Base-by-base conservation (phyloP, 2,888 invertebrate species). In the Stenichneumon culpator region DNA sequence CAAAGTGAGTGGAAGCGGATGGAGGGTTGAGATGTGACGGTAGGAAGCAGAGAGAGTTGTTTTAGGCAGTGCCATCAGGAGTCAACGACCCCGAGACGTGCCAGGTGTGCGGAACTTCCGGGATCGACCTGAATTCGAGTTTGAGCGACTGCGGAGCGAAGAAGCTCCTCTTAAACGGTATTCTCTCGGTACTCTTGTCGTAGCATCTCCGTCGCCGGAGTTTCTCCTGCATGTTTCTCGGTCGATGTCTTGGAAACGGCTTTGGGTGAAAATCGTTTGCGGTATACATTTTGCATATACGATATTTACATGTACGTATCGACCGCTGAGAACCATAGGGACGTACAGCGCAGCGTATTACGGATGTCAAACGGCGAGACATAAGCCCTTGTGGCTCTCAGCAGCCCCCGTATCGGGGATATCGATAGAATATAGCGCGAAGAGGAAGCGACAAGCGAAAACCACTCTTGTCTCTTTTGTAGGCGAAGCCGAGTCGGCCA, bases 41-140 rank as follows among this genome's bases (percentile, higher is more conserved):
- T 47, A n/a, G 36, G 47, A 44, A 60, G 50, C 25, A 28, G 69
- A 28, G 69, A 54, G 28, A 28, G 60, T 70, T 70, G 85, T 82
- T 85, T 82, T 75, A 79, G 25, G 79, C 72, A 52, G 60, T 52
- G 67, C 60, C 73, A 73, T 82, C 85, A 79, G 82, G 67, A 72
- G 68, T 73, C 65, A 79, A 79, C 65, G 60, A 70, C 70, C 70
- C 57, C 54, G 50, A 78, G 79, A 57, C 65, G 82, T 60, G 74
- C 82, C 82, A 82, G 79, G 82, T 82, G 85, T 79, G 47, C 50
- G 79, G 79, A 88, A 89, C 87, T 88, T 87, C 83, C 85, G 84
- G 52, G 70, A 90, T 89, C 89, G 88, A 88, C 88, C 88, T 82
- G 89, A 89, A 90, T 90, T 88, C 88, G 87, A 89, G 89, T 90